Evolutionary conservation across 2,113 vertebrate genomes (phyloP), one percentile per base, ranked within the genome.

Genomic region (Ochotona curzoniae): DNA sequence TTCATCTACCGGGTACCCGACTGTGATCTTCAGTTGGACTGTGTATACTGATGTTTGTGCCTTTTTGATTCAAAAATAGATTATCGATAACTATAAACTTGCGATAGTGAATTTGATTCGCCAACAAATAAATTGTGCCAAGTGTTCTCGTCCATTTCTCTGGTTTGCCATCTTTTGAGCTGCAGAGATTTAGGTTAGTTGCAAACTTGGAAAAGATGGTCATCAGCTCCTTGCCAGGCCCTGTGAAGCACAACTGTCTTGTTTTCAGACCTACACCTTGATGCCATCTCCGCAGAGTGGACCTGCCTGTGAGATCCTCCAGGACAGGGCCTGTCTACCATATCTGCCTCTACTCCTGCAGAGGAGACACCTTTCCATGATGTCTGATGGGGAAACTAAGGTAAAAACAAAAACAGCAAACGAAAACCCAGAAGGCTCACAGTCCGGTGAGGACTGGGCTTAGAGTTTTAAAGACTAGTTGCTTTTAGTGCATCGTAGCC

Each of bases 21-120:
- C 21, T 23, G 44, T n/a, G 17, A 32, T 85, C 51, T 82, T 83
- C 83, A 30, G 79, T 67, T 38, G 74, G 64, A 64, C 4, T 28
- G 3, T 63, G 2, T 57, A 23, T 79, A 13, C 26, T 93, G 26
- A 70, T 71, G 49, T 84, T 38, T 54, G 20, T 75, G 2, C 63
- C 18, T 57, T 54, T 66, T 91, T 87, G 28, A 64, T 91, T 91
- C 61, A 87, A 66, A 83, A 47, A 87, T 51, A 74, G 1, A 63
- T 38, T 79, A 44, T 91, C 71, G 20, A 10, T 51, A 69, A 87
- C 83, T 75, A 57, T 4, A 61, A 25, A 74, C 23, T 60, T 74
- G 47, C 6, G 9, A 28, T 86, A 7, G 25, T 49, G 26, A 92
- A 6, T 85, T 73, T 85, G 54, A 80, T 38, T 87, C 64, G 21